A percentile compares a stretch with the other conserved stretches of the same genome.
Evolutionary conservation across 2,797 vertebrate genomes (phyloP).

Genomic region (Ctenopoma kingsleyae): DNA sequence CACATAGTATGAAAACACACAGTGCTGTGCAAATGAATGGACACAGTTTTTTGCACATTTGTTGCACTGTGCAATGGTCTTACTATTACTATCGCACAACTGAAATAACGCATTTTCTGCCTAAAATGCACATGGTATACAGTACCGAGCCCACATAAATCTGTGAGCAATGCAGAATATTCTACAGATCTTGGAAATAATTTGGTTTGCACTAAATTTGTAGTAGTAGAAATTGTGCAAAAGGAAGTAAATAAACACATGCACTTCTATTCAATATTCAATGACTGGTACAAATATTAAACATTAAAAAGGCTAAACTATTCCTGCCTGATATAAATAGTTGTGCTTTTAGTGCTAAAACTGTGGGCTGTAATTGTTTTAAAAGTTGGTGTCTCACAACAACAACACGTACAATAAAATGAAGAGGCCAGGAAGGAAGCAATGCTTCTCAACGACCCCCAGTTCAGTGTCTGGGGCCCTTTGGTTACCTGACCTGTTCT

Average conservation of each 20-base stretch:
- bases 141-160: no score
- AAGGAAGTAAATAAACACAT: conserved; percentile 1
- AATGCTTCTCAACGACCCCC: conserved; percentile 72
- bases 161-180: neutral
- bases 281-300: neutral
- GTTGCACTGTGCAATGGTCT: neutral
- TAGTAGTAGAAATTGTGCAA: neutral
- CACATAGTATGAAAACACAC: neutral
- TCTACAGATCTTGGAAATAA: neutral
- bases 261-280: neutral
- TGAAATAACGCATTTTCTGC: no score
- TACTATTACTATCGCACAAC: neutral
- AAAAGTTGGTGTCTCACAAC: conserved; percentile 70
- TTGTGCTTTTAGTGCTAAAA: conserved; percentile 49
- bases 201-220: neutral
- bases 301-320: conserved; percentile 15
- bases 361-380: conserved; percentile 66
- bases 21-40: neutral
- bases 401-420: conserved; percentile 70
- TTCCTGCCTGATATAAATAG: conserved; percentile 52
- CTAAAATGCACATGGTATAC: no score
- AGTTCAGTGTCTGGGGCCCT: conserved; percentile 61
- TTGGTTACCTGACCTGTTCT: conserved; percentile 58
- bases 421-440: conserved; percentile 73
- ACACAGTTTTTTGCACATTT: neutral